These are phyloP conservation scores for Cinclus cinclus DNA, from an alignment of 2,113 vertebrate species.

Conservation along the genomic window DNA sequence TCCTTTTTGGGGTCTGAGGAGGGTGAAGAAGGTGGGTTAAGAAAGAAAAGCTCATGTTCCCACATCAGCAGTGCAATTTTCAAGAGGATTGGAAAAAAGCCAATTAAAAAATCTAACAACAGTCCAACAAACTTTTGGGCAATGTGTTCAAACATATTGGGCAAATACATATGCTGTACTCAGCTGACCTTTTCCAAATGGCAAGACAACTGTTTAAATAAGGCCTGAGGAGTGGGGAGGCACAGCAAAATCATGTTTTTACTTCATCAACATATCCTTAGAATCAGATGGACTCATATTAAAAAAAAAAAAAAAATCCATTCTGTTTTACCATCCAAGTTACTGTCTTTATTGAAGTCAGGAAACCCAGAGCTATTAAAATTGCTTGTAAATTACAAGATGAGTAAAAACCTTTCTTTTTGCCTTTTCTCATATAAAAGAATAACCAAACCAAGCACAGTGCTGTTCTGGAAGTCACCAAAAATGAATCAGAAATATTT, in stretches of 20 bases:
- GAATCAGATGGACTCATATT: neutral
- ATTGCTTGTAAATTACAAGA: neutral
- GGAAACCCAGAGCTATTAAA: neutral
- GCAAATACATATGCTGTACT: conserved; percentile 3
- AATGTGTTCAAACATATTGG: neutral
- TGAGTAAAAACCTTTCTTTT: neutral
- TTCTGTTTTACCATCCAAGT: neutral
- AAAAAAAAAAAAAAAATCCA: neutral
- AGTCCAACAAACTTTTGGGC: neutral
- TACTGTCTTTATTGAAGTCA: neutral
- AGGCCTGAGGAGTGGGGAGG: neutral
- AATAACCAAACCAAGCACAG: neutral
- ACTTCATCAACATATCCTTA: neutral
- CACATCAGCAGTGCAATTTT: neutral
- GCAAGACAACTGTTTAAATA: conserved; percentile 7
- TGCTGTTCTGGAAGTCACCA: neutral
- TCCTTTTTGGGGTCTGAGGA: neutral
- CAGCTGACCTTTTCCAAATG: conserved; percentile 3
- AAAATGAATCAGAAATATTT: neutral
- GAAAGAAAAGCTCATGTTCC: neutral
- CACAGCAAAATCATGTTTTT: neutral
- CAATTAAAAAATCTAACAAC: neutral
- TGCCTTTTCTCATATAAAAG: neutral
- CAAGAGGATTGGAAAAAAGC: neutral
- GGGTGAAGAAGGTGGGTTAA: neutral